phyloP scores from a whole-genome alignment of 2,797 vertebrate genomes.

The Orientallactaga sibirica region DNA sequence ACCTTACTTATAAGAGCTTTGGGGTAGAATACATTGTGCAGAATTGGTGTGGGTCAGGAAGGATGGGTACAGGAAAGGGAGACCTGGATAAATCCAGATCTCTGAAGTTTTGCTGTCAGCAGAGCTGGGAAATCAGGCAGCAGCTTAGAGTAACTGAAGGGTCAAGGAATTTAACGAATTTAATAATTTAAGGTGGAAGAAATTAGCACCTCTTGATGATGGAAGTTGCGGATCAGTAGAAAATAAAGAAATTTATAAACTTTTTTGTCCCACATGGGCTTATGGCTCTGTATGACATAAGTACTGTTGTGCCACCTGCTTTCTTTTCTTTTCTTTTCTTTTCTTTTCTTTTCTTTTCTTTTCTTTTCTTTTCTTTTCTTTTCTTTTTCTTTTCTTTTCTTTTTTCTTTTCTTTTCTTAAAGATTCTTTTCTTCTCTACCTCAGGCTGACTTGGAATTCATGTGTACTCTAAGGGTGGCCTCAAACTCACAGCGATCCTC shows the following conservation, averaged over 20 bases:
- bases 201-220: conserved; percentile 11
- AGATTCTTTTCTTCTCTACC: too few species aligned
- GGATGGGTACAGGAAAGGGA: not conserved
- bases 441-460: too few species aligned
- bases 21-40: not conserved
- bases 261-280: not conserved
- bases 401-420: too few species aligned
- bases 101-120: not conserved
- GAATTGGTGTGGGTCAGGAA: not conserved
- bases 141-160: not conserved
- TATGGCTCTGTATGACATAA: not conserved
- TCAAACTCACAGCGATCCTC: too few species aligned
- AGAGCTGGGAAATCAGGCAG: not conserved
- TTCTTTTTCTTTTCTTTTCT: too few species aligned
- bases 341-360: too few species aligned
- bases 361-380: too few species aligned
- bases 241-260: not conserved
- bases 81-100: not conserved
- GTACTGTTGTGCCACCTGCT: not conserved
- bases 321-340: too few species aligned
- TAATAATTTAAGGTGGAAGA: conserved; percentile 4
- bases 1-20: not conserved
- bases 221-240: not conserved
- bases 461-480: too few species aligned
- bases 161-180: not conserved